These are phyloP conservation scores for Lepetodrilus schrolli DNA, from an alignment of 2,888 invertebrate species.

Conservation along the genomic window DNA sequence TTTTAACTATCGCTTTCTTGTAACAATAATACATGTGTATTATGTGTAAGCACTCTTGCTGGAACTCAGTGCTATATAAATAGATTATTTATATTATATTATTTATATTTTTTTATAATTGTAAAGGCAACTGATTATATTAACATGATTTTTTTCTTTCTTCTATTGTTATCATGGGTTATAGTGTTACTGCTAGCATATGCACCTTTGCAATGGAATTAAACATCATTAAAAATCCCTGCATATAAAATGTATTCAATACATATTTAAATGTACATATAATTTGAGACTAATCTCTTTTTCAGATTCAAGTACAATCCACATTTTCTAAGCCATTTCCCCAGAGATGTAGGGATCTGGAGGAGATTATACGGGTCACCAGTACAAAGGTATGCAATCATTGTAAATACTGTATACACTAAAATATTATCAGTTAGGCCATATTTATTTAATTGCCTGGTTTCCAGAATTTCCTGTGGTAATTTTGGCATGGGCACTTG, in stretches of 20 bases:
- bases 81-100: no score
- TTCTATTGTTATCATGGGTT: neutral
- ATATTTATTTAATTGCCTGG: no score
- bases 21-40: no score
- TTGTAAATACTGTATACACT: no score
- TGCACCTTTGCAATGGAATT: neutral
- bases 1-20: no score
- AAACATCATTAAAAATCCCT: neutral
- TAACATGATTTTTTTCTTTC: neutral
- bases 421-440: no score
- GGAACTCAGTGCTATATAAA: no score
- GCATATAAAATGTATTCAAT: neutral
- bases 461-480: no score
- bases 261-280: neutral
- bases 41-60: no score
- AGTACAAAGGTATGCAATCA: conserved; percentile 70
- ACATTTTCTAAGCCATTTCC: conserved; percentile 57
- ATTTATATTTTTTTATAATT: no score
- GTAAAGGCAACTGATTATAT: no score
- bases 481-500: no score
- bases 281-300: conserved; percentile 22
- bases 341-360: conserved; percentile 64
- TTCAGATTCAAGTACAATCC: conserved; percentile 62
- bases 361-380: conserved; percentile 60
- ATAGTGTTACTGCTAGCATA: neutral